Evolutionary conservation across 2,888 invertebrate species (phyloP), one percentile per base, ranked within the genome.

Genomic region (Noctua janthina): DNA sequence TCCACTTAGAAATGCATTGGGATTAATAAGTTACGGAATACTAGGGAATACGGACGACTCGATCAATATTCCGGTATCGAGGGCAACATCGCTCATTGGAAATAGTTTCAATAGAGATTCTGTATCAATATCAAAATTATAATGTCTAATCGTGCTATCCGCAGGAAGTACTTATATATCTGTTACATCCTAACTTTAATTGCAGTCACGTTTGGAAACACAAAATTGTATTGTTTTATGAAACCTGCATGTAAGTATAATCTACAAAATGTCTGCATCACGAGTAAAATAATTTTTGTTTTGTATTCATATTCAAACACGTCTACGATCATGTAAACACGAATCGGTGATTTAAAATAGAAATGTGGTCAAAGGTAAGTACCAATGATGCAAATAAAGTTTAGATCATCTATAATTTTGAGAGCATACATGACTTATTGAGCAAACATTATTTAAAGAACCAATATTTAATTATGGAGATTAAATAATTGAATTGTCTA

Each of bases 321-420:
- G 74, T 70, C 64, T 73, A 43, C 74, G 77, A 79, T 79, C 73
- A 56, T 72, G 73, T 76, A 74, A 78, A 79, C 79, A 87, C 78
- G 78, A 83, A 43, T 82, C 29, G 15, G 49, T 56, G 67, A 72
- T 82, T 83, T 67, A 56, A 86, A 81, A 83, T 83, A 81, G 78
- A 80, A 77, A 73, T 85, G 73, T 83, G 74, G 51, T 74, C 35
- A 74, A 71, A 79, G 13, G 15, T 20, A 56, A 79, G 62, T 79
- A 64, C 67, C 51, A 73, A 69, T 73, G 51, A 54, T 39, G 83
- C 20, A 66, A 77, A 75, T 84, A 67, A 49, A 51, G 54, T 73
- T 70, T 46, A 74, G 49, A 73, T 84, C 83, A 80, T 80, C 72
- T 59, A 29, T 76, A 73, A 73, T 73, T 76, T 74, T 5, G 29